Conservation (phyloP, 1,140 invertebrate species). For the Drosophila yakuba region DNA sequence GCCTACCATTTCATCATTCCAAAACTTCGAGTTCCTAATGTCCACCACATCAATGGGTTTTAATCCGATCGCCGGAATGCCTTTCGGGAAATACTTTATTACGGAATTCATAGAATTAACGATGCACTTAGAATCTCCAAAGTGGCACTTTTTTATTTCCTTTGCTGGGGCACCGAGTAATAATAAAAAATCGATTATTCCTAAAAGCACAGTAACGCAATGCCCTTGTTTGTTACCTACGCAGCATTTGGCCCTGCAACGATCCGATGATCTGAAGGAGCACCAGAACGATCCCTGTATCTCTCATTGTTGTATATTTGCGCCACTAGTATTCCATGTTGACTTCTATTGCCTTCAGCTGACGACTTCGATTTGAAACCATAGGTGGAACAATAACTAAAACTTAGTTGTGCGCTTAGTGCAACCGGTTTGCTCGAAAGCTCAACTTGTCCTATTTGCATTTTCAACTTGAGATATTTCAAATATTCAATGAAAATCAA, state of each 20-base stretch:
- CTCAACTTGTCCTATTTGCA: slow-evolving; percentile 16
- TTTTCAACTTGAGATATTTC: slow-evolving; percentile 14
- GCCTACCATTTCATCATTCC: slow-evolving; percentile 10
- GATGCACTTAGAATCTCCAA: slow-evolving; percentile 49
- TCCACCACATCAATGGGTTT: slow-evolving; percentile 65
- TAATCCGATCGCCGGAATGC: slow-evolving; percentile 51
- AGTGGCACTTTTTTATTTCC: slow-evolving; percentile 48
- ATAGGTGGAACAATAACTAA: slow-evolving; percentile 5
- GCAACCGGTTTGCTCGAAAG: slow-evolving; percentile 24
- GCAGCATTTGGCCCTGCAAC: slow-evolving; percentile 23
- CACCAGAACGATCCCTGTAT: slow-evolving; percentile 11
- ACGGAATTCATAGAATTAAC: slow-evolving; percentile 47
- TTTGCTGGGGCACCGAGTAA: slow-evolving; percentile 17
- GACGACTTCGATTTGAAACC: slow-evolving; percentile 17
- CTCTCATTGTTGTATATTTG: slow-evolving; percentile 21
- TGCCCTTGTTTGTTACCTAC: slow-evolving; percentile 28
- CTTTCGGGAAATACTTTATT: slow-evolving; percentile 44
- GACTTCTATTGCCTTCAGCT: slow-evolving; percentile 18
- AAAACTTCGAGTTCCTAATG: slow-evolving; percentile 37
- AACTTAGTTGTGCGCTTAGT: not conserved
- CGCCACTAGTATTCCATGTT: slow-evolving; percentile 3
- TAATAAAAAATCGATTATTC: no score
- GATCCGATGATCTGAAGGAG: slow-evolving; percentile 5
- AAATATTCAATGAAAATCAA: slow-evolving; percentile 9
- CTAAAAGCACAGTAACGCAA: no score